These are phyloP conservation scores for Propithecus coquereli DNA, from an alignment of 2,113 vertebrate genomes.

Conservation along the genomic window DNA sequence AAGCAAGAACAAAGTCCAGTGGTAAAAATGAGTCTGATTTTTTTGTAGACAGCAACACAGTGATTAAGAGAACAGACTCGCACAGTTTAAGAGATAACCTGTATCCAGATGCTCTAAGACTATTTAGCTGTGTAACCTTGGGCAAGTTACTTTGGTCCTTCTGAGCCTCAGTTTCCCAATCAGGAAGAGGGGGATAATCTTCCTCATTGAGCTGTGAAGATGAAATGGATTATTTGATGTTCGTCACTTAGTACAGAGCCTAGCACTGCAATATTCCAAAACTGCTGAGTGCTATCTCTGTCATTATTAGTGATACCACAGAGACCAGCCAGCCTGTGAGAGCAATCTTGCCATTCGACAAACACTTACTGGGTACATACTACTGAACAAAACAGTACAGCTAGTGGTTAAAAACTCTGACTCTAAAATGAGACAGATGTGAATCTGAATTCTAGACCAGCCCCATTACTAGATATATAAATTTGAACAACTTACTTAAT, in stretches of 20 bases:
- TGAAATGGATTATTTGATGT: background rate
- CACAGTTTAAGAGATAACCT: background rate
- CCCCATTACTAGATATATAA: background rate
- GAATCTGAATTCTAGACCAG: background rate
- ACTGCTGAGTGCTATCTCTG: background rate
- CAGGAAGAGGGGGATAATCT: background rate
- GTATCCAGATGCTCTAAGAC: background rate
- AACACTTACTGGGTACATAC: background rate
- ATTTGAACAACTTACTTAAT: background rate
- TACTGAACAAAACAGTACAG: background rate
- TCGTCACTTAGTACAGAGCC: background rate
- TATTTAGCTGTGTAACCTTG: background rate
- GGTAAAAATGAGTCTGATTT: background rate
- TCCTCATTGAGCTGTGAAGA: background rate
- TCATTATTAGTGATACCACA: background rate
- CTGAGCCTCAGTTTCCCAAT: constrained; percentile 23
- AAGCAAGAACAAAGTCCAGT: background rate
- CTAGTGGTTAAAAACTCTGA: background rate
- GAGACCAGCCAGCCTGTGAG: background rate
- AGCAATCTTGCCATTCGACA: background rate
- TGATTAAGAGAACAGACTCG: background rate
- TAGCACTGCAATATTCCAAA: background rate
- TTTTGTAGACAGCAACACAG: background rate
- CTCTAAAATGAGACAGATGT: background rate
- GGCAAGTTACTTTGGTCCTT: background rate